Percentiles rank a stretch among this genome's conserved stretches.
Conservation (phyloP, 2,888 invertebrate species). For the Pyralis farinalis region DNA sequence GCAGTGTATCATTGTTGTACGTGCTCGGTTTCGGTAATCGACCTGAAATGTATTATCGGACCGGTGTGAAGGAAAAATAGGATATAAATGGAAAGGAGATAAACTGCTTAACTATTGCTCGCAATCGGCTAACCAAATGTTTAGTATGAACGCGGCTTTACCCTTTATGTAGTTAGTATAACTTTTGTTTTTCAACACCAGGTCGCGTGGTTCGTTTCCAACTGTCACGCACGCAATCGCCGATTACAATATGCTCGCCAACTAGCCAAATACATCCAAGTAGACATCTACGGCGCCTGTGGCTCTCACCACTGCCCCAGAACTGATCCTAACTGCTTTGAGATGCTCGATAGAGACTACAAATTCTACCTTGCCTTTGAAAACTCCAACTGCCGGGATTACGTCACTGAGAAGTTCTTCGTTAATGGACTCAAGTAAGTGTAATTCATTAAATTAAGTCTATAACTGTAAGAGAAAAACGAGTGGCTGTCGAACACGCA, state of each 20-base stretch:
- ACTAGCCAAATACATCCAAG: conserved; percentile 91
- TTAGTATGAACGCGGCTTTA: too few species aligned
- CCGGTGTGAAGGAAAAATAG: too few species aligned
- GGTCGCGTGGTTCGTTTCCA: conserved; percentile 99
- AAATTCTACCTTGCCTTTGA: conserved; percentile 98
- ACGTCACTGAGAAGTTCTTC: conserved; percentile 98
- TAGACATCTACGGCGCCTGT: conserved; percentile 96
- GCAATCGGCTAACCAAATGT: too few species aligned
- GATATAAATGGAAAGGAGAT: too few species aligned
- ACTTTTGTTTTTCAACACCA: conserved; percentile 50
- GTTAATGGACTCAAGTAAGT: conserved; percentile 94
- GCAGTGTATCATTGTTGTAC: too few species aligned
- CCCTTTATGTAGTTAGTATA: too few species aligned
- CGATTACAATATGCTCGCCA: conserved; percentile 93
- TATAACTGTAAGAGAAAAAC: too few species aligned
- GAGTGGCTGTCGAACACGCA: too few species aligned
- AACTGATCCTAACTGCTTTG: conserved; percentile 91
- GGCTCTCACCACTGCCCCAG: conserved; percentile 93
- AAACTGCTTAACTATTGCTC: too few species aligned
- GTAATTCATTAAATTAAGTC: too few species aligned
- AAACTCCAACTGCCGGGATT: conserved; percentile 97
- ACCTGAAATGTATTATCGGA: too few species aligned
- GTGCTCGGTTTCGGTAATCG: too few species aligned
- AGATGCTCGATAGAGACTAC: conserved; percentile 94
- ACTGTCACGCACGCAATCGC: conserved; percentile 96